Base-by-base conservation (phyloP, 2,113 vertebrate species). In the Pleuronectes platessa region DNA sequence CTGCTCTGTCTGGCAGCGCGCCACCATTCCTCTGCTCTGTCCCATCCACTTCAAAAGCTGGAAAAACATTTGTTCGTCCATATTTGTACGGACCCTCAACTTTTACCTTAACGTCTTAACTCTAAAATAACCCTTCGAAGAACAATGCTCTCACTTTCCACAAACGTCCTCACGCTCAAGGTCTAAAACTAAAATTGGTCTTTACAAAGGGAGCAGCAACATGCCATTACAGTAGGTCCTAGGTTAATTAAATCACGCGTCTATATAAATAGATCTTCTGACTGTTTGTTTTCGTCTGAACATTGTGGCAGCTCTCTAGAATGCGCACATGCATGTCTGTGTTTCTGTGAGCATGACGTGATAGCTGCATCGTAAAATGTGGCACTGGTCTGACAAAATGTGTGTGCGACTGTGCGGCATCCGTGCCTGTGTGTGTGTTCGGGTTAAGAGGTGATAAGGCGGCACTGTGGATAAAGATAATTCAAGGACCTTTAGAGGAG, bases 401-500 rank as follows among this genome's bases (percentile, higher is more conserved):
- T 40, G 72, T 7, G 53, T 0, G 2, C 0, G 37, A 3, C 68
- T 78, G 76, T 11, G 6, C 1, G 1, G 9, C 40, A 21, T 9
- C 5, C 20, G 47, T 56, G 26, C 9, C 8, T 31, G 21, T 61
- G 7, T 51, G 51, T 21, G 58, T 13, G 74, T 81, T 37, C 51
- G 72, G 9, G 35, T 71, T 63, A 64, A 68, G 79, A 77, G 78
- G 71, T 73, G 88, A 91, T 88, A 83, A 91, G 83, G 68, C 23
- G 0, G 61, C 58, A 1, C 67, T 60, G 68, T 79, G 74, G 84
- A 87, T 84, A 86, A 73, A 78, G 83, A 92, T 91, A 93, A 89
- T 82, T 85, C 85, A 90, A 92, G 90, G 92, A 61, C 70, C 54
- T 89, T 86, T 90, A 72, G 59, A 93, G 91, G 90, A 84, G 81